A percentile compares a stretch with the other conserved stretches of the same genome.
phyloP scores from a whole-genome alignment of 1,140 invertebrate species.

The Papilio polytes region DNA sequence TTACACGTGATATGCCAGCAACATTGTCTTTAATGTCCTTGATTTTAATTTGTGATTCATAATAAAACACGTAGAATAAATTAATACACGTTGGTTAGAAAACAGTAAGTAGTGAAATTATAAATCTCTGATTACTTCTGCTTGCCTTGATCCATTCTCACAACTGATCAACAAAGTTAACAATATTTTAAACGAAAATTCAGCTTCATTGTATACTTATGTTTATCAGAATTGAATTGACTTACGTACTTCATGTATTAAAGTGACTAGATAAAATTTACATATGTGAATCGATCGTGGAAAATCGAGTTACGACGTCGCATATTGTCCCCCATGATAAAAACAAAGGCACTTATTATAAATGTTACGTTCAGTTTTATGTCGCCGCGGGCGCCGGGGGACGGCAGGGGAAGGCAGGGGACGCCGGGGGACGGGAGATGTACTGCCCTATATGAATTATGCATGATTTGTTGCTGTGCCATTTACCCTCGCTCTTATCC shows the following conservation, averaged over 20 bases:
- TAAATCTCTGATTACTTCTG: no score
- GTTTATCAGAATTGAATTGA: no score
- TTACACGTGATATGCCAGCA: background rate
- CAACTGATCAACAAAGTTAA: no score
- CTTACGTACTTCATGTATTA: background rate
- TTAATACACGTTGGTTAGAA: no score
- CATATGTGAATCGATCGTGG: background rate
- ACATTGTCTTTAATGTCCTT: background rate
- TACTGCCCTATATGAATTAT: slow-evolving; percentile 33
- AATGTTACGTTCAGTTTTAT: slow-evolving; percentile 38
- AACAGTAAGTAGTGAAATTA: no score
- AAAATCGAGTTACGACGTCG: slow-evolving; percentile 26
- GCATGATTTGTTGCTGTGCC: slow-evolving; percentile 33
- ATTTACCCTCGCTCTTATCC: slow-evolving; percentile 33
- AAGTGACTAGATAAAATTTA: background rate
- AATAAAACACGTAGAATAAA: no score
- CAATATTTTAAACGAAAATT: no score
- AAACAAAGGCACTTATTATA: slow-evolving; percentile 39
- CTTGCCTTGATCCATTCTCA: no score
- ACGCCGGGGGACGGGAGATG: slow-evolving; percentile 7
- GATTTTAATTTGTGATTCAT: background rate
- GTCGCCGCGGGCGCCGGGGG: slow-evolving; percentile 27
- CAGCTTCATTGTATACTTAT: no score
- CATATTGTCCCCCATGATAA: slow-evolving; percentile 34
- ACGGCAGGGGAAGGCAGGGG: background rate